A percentile compares a stretch with the other conserved stretches of the same genome.
Conservation (phyloP, 2,797 vertebrate species). For the Buphagus erythrorhynchus region DNA sequence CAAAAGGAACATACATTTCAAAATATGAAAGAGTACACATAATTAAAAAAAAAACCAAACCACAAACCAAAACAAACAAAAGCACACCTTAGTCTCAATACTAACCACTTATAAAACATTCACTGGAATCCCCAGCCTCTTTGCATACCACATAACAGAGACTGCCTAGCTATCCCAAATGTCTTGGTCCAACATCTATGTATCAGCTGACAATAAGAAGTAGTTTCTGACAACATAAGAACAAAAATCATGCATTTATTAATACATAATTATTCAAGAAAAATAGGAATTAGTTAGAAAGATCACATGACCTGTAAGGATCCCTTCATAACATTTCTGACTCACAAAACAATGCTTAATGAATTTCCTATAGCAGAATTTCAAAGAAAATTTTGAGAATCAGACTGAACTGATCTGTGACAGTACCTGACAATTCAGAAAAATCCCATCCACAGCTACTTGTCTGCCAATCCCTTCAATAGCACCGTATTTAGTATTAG, state of each 20-base stretch:
- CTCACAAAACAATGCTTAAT: background rate
- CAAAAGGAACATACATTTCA: background rate
- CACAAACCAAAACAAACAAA: background rate
- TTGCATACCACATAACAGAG: background rate
- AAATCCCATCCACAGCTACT: background rate
- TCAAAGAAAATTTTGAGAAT: background rate
- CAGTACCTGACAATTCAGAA: background rate
- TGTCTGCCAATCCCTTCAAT: background rate
- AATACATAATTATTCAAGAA: background rate
- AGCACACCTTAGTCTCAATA: background rate
- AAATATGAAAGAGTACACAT: background rate
- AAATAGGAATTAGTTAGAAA: background rate
- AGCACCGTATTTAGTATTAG: background rate
- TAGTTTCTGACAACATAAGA: background rate
- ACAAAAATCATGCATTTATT: background rate
- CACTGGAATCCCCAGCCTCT: background rate
- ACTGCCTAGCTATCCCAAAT: background rate
- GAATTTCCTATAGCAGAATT: background rate
- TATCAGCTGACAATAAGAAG: background rate
- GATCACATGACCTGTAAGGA: background rate
- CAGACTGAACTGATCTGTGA: background rate
- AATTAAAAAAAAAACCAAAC: background rate
- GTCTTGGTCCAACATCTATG: background rate
- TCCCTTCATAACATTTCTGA: background rate
- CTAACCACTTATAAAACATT: background rate